These are phyloP conservation scores for Mesochorus sp. DNA, from an alignment of 2,888 invertebrate genomes.

Conservation along the genomic window DNA sequence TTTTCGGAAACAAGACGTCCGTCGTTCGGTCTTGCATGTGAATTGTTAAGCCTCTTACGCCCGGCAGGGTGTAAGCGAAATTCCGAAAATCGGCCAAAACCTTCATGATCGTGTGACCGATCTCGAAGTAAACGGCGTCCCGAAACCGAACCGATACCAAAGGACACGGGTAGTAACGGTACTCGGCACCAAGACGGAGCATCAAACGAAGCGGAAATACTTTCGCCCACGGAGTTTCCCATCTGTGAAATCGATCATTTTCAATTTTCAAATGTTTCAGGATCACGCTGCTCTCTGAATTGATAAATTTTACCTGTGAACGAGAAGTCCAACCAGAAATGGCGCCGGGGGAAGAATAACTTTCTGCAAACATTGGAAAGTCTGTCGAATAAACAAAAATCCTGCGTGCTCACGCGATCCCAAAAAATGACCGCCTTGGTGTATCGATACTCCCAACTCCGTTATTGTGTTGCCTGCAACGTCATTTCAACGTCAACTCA, in stretches of 20 bases:
- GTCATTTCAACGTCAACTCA: background rate
- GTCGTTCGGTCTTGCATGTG: constrained; percentile 93
- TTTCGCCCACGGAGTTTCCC: constrained; percentile 93
- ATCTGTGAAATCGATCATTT: constrained; percentile 79
- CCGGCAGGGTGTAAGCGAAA: constrained; percentile 90
- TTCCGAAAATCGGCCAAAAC: constrained; percentile 93
- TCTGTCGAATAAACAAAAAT: constrained; percentile 91
- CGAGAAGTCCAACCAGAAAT: constrained; percentile 89
- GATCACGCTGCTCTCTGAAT: too few relatives aligned
- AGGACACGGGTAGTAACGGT: constrained; percentile 93
- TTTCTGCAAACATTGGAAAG: constrained; percentile 91
- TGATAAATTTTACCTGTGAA: constrained; percentile 85
- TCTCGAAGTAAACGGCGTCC: constrained; percentile 91
- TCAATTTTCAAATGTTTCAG: background rate
- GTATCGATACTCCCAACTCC: constrained; percentile 88
- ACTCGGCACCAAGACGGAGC: constrained; percentile 91
- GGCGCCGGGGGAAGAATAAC: constrained; percentile 89
- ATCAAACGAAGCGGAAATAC: constrained; percentile 89
- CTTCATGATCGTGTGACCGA: constrained; percentile 94
- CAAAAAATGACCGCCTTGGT: constrained; percentile 85
- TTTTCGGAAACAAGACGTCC: constrained; percentile 89
- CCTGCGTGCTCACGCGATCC: constrained; percentile 90
- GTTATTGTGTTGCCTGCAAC: constrained; percentile 86
- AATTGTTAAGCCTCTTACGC: constrained; percentile 89
- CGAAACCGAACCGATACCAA: constrained; percentile 90